These are phyloP conservation scores for Pipistrellus pipistrellus DNA, from an alignment of 2,797 vertebrate species.

Conservation along the genomic window DNA sequence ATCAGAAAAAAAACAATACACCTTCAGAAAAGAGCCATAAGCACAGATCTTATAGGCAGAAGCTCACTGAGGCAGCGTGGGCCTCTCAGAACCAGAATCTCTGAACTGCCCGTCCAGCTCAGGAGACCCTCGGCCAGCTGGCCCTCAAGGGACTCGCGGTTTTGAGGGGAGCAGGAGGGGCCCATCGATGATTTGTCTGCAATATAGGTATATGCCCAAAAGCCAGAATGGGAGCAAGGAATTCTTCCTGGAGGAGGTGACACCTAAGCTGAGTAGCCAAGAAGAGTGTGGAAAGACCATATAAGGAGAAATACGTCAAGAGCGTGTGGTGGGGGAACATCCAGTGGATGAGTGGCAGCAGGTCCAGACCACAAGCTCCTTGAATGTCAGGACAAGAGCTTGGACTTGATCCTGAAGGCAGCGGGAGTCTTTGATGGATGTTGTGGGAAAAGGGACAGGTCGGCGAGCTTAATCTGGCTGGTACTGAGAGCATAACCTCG, in stretches of 20 bases:
- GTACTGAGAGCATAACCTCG: background rate
- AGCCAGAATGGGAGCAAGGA: background rate
- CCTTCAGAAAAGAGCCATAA: background rate
- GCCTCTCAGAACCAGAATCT: background rate
- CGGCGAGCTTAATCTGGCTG: background rate
- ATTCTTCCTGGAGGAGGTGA: constrained; percentile 44
- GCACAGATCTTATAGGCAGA: background rate
- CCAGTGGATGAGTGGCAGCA: background rate
- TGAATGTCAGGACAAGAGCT: background rate
- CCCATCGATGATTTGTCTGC: background rate
- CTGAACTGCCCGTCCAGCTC: background rate
- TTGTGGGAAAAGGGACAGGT: background rate
- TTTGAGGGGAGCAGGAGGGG: background rate
- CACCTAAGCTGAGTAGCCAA: background rate
- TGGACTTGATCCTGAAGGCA: background rate
- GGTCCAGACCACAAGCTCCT: background rate
- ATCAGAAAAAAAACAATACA: background rate
- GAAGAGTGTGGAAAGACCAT: background rate
- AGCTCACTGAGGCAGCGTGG: background rate
- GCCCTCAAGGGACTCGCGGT: background rate
- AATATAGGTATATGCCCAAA: background rate
- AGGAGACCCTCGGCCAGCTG: background rate
- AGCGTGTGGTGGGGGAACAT: background rate
- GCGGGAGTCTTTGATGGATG: background rate
- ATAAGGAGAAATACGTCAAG: background rate